These are phyloP conservation scores for Chloebia gouldiae DNA, from an alignment of 2,113 vertebrate genomes.

Conservation along the genomic window DNA sequence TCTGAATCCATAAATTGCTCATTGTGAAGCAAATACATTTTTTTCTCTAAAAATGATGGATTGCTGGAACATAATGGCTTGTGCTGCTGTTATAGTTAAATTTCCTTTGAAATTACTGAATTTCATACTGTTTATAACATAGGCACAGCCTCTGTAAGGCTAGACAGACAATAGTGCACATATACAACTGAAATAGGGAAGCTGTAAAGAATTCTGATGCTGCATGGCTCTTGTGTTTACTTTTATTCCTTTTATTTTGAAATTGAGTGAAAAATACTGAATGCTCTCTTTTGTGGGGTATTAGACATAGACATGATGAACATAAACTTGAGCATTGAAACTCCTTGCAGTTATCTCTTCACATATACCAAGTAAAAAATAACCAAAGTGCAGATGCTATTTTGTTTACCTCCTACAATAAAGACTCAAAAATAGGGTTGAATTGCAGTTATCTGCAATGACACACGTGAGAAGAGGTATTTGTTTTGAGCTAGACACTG, in stretches of 20 bases:
- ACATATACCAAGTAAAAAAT: neutral
- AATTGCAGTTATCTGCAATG: neutral
- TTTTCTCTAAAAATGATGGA: constrained; percentile 13
- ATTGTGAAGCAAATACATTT: neutral
- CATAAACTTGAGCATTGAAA: neutral
- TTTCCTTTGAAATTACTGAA: constrained; percentile 6
- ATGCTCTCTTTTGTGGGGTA: neutral
- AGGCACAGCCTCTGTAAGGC: neutral
- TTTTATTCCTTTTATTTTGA: neutral
- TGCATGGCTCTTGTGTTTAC: neutral
- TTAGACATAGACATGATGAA: neutral
- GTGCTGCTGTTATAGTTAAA: neutral
- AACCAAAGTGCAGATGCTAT: neutral
- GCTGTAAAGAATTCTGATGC: neutral
- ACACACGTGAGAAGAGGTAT: neutral
- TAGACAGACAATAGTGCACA: neutral
- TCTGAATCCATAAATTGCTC: constrained; percentile 35
- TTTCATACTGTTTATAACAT: neutral
- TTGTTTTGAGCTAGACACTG: neutral
- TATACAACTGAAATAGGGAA: neutral
- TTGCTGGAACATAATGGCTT: constrained; percentile 6
- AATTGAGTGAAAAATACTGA: neutral
- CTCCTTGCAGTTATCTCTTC: neutral
- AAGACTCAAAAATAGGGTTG: neutral
- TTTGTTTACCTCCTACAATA: constrained; percentile 26